These are phyloP conservation scores for Tetranychus piercei DNA, from an alignment of 2,888 invertebrate genomes.

Conservation along the genomic window DNA sequence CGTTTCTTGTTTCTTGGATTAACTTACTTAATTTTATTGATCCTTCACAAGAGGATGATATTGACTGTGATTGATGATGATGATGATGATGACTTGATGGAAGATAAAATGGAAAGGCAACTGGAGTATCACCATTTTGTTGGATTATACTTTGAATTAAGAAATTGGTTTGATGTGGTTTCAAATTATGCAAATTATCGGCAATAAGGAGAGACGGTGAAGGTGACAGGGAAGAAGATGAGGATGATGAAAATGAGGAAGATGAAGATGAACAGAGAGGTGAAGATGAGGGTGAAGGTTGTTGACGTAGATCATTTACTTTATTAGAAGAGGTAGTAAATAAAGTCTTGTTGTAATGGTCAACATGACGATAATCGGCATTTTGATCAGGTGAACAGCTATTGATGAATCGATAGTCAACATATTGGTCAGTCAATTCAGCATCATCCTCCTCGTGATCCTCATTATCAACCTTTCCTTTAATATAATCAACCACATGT, in stretches of 20 bases:
- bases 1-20: not conserved
- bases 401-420: not conserved
- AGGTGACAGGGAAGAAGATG: not conserved
- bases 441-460: not conserved
- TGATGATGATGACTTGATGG: not conserved
- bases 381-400: not conserved
- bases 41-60: not conserved
- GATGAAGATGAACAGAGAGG: not conserved
- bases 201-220: not conserved
- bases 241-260: not conserved
- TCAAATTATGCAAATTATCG: not conserved
- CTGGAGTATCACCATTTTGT: not conserved
- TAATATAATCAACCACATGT: not conserved
- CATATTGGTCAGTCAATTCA: not conserved
- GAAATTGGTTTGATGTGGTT: not conserved
- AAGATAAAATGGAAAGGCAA: not conserved
- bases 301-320: not conserved
- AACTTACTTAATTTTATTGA: not conserved
- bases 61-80: not conserved
- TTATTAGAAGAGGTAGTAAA: not conserved
- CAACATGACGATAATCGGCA: not conserved
- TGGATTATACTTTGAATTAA: not conserved
- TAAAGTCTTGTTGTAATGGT: not conserved
- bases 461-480: not conserved
- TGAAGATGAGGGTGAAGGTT: not conserved